phyloP scores from a whole-genome alignment of 2,888 invertebrate species.

The Fissipunctia ypsillon region DNA sequence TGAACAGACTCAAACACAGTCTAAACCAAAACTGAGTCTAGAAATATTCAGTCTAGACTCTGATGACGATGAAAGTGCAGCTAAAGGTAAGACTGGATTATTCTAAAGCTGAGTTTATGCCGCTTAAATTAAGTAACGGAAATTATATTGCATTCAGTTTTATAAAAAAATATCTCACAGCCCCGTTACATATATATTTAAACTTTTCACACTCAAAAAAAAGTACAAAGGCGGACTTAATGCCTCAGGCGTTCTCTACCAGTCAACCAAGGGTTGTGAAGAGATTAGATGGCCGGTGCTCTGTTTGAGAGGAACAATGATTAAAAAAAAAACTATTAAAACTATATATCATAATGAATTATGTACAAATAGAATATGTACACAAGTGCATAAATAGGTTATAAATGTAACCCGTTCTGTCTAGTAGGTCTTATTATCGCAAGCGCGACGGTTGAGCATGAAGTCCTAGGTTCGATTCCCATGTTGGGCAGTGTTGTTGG shows the following conservation, averaged over 20 bases:
- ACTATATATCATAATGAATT: too few relatives aligned
- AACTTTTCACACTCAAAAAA: too few relatives aligned
- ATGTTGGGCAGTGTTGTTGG: not conserved
- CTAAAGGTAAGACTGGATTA: constrained; percentile 49
- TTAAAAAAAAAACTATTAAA: too few relatives aligned
- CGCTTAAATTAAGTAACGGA: not conserved
- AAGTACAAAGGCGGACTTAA: too few relatives aligned
- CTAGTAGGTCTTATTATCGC: not conserved
- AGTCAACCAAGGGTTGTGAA: too few relatives aligned
- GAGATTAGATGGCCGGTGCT: too few relatives aligned
- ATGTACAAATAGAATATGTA: too few relatives aligned
- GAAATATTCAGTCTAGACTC: constrained; percentile 90
- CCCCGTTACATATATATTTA: too few relatives aligned
- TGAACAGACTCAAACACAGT: constrained; percentile 15
- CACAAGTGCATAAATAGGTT: too few relatives aligned
- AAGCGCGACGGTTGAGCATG: not conserved
- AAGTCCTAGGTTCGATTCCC: not conserved
- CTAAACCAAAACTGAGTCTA: constrained; percentile 63
- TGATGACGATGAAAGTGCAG: constrained; percentile 86
- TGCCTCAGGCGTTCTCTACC: too few relatives aligned
- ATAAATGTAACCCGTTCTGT: too few relatives aligned
- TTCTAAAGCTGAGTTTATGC: not conserved
- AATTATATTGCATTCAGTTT: not conserved
- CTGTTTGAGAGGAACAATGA: too few relatives aligned
- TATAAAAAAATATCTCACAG: not conserved